These are phyloP conservation scores for Trissonchulus sp. DNA, from an alignment of 2,888 invertebrate genomes.

Conservation along the genomic window DNA sequence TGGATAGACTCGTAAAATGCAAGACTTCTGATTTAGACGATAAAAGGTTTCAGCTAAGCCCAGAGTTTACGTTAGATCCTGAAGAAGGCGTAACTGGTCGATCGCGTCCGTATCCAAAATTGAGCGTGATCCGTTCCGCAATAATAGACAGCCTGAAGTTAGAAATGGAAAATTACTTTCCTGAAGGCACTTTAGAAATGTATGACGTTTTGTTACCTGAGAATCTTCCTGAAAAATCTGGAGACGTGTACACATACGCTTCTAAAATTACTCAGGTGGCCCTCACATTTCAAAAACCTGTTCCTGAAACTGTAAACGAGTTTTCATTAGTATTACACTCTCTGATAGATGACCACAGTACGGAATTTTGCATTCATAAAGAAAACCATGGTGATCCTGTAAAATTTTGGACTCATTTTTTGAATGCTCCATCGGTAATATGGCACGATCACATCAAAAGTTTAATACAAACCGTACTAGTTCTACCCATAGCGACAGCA, in stretches of 20 bases:
- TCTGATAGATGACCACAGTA: neutral
- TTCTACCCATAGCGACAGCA: neutral
- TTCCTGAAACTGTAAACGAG: neutral
- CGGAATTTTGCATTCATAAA: slow-evolving; percentile 6
- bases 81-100: neutral
- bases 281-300: neutral
- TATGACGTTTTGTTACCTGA: neutral
- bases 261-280: neutral
- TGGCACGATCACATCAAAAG: neutral
- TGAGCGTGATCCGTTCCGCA: neutral
- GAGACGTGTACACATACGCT: neutral
- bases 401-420: slow-evolving; percentile 13
- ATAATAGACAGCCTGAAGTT: slow-evolving; percentile 4
- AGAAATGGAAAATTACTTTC: slow-evolving; percentile 9
- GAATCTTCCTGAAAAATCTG: neutral
- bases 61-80: neutral
- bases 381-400: slow-evolving; percentile 2
- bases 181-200: slow-evolving; percentile 5
- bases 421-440: slow-evolving; percentile 1
- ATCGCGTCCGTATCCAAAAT: neutral
- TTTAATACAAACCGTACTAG: neutral
- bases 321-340: slow-evolving; percentile 4
- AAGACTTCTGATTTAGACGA: neutral
- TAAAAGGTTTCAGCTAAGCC: neutral
- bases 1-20: neutral